These are phyloP conservation scores for Otis tarda DNA, from an alignment of 2,113 vertebrate genomes.

Conservation along the genomic window DNA sequence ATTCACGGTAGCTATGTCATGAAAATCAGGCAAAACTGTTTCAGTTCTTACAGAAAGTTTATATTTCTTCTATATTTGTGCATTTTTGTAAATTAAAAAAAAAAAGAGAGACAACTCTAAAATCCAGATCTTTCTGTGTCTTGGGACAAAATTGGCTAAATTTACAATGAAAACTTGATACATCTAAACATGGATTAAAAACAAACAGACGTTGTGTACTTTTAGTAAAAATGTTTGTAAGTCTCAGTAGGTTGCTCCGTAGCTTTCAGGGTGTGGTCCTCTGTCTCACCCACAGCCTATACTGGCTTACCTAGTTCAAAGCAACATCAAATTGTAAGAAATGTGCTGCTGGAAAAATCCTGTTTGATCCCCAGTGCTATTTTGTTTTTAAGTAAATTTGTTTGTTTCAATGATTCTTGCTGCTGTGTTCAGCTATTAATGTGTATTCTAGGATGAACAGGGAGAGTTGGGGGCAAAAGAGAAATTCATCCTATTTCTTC, in stretches of 20 bases:
- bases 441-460: background rate
- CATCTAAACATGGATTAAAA: background rate
- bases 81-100: background rate
- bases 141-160: background rate
- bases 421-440: background rate
- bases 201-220: background rate
- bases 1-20: background rate
- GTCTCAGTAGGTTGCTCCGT: background rate
- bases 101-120: background rate
- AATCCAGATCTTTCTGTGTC: background rate
- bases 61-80: background rate
- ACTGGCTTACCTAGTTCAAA: background rate
- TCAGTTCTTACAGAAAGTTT: background rate
- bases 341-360: background rate
- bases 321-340: background rate
- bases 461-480: background rate
- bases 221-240: background rate
- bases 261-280: background rate
- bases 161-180: background rate
- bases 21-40: background rate
- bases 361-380: background rate
- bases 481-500: background rate
- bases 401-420: background rate
- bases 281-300: background rate
- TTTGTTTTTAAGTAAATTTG: background rate